phyloP scores from a whole-genome alignment of 2,797 vertebrate genomes.

The Ciconia nigra region DNA sequence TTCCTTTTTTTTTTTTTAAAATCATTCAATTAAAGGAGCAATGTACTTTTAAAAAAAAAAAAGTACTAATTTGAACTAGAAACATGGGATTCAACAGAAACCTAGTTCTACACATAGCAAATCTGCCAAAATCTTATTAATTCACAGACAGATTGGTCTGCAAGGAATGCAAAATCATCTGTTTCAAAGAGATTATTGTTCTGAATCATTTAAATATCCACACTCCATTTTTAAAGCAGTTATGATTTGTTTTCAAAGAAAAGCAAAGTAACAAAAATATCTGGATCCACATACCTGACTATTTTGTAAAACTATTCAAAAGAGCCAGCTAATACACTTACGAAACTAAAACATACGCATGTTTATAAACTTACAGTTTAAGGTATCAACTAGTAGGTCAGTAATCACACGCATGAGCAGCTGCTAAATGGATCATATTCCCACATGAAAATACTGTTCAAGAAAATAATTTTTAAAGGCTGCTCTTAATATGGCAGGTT shows the following conservation, averaged over 20 bases:
- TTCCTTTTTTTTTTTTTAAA: neutral
- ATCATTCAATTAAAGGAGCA: neutral
- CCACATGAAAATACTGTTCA: neutral
- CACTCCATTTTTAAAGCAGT: neutral
- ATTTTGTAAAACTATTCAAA: neutral
- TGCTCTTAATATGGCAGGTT: neutral
- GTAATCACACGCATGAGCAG: neutral
- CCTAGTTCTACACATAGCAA: neutral
- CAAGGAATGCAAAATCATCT: neutral
- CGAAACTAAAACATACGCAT: neutral
- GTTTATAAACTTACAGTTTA: neutral
- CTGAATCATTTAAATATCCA: neutral
- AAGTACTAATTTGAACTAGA: neutral
- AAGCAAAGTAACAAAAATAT: neutral
- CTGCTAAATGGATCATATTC: neutral
- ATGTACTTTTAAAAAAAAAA: neutral
- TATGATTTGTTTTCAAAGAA: neutral
- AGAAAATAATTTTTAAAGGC: neutral
- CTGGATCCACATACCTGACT: neutral
- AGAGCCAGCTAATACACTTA: neutral
- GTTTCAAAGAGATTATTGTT: neutral
- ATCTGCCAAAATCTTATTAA: neutral
- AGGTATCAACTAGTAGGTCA: neutral
- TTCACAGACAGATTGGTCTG: neutral
- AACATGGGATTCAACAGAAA: neutral